Evolutionary conservation across 1,140 invertebrate genomes (phyloP).

Genomic region (Zaprionus taronus): DNA sequence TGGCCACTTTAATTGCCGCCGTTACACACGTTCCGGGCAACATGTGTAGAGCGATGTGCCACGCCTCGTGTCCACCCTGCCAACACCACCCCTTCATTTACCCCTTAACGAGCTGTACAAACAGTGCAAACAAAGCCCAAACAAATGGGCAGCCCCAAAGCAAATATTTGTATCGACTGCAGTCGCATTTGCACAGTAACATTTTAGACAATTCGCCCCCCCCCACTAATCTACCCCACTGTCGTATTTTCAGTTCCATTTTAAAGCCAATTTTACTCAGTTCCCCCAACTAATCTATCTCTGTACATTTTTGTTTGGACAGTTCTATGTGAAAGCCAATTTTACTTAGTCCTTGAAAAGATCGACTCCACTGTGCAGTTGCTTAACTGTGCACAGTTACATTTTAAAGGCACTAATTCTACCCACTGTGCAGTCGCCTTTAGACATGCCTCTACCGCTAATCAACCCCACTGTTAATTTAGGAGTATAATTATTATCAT

Average conservation of each 20-base stretch:
- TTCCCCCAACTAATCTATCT: neutral
- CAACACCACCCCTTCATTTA: too few species aligned
- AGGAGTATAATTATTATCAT: too few species aligned
- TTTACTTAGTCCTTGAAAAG: too few species aligned
- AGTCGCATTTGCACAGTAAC: conserved; percentile 45
- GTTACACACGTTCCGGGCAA: conserved; percentile 67
- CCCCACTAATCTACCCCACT: neutral
- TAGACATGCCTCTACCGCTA: too few species aligned
- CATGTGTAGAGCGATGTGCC: conserved; percentile 42
- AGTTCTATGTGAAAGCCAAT: too few species aligned
- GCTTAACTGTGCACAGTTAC: neutral
- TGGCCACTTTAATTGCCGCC: conserved; percentile 71
- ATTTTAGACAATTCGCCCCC: neutral
- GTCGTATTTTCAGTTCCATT: neutral
- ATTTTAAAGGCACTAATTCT: conserved; percentile 28
- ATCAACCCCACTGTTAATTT: too few species aligned
- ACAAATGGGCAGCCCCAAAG: neutral
- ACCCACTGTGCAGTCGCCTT: too few species aligned
- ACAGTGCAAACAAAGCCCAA: neutral
- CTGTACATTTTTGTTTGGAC: too few species aligned
- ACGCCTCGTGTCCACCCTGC: neutral
- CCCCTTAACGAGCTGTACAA: neutral
- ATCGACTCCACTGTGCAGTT: neutral
- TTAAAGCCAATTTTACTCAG: conserved; percentile 19
- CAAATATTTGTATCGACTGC: conserved; percentile 49